A percentile compares a stretch with the other conserved stretches of the same genome.
phyloP scores from a whole-genome alignment of 2,113 vertebrate species.

The Toxotes chatareus region DNA sequence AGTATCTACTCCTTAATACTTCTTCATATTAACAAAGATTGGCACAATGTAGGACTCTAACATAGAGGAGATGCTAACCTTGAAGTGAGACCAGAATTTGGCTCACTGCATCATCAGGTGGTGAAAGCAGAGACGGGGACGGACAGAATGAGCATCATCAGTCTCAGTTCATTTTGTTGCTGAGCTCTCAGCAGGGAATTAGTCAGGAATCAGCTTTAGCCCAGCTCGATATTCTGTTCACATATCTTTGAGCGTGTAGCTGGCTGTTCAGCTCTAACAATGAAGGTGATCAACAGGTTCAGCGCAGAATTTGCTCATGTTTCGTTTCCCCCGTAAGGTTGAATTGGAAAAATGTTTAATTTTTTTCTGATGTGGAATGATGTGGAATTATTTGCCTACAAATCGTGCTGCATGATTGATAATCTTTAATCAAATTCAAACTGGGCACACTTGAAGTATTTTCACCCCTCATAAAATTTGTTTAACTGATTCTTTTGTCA shows the following conservation, averaged over 20 bases:
- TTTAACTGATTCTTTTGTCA: slow-evolving; percentile 16
- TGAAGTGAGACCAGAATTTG: too few relatives aligned
- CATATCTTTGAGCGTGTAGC: slow-evolving; percentile 1
- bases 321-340: neutral
- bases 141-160: slow-evolving; percentile 24
- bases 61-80: neutral
- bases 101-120: neutral
- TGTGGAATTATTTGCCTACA: slow-evolving; percentile 15
- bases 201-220: slow-evolving; percentile 34
- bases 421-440: slow-evolving; percentile 12
- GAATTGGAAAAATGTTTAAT: slow-evolving; percentile 3
- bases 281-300: slow-evolving; percentile 26
- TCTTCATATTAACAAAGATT: neutral
- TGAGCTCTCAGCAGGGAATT: slow-evolving; percentile 24
- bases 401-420: neutral
- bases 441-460: slow-evolving; percentile 1
- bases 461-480: neutral
- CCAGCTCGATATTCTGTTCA: slow-evolving; percentile 38
- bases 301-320: neutral
- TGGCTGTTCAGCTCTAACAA: slow-evolving; percentile 14
- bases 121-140: neutral
- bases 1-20: neutral
- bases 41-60: too few relatives aligned
- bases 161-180: slow-evolving; percentile 31
- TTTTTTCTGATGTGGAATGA: slow-evolving; percentile 37